Percentiles rank a stretch among this genome's conserved stretches.
Conservation (phyloP, 2,888 invertebrate genomes). For the Mythimna ferrago region DNA sequence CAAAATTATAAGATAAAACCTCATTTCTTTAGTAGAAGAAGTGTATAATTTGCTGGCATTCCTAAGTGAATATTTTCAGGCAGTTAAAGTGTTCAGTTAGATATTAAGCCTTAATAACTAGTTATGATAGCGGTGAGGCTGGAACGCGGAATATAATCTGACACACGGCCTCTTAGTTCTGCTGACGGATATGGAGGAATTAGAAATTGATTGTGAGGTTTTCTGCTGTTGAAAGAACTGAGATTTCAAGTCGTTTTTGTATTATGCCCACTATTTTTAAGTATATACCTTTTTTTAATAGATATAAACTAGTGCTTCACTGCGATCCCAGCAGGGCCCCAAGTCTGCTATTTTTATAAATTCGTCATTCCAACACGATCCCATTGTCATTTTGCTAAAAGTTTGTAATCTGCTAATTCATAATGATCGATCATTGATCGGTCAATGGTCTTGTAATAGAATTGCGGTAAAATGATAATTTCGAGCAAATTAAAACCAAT, state of each 20-base stretch:
- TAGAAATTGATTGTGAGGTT: slow-evolving; percentile 6
- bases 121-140: slow-evolving; percentile 66
- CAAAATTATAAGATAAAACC: slow-evolving; percentile 2
- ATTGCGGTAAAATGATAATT: too few species aligned
- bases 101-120: slow-evolving; percentile 72
- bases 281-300: too few species aligned
- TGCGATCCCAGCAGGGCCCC: too few species aligned
- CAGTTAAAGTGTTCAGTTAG: slow-evolving; percentile 67
- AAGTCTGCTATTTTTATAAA: too few species aligned
- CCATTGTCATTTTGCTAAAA: too few species aligned
- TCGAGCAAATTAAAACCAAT: too few species aligned
- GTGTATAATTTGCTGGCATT: slow-evolving; percentile 34
- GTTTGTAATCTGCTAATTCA: too few species aligned
- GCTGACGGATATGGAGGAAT: slow-evolving; percentile 15
- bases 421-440: too few species aligned
- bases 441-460: too few species aligned
- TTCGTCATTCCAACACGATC: too few species aligned
- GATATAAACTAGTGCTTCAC: too few species aligned
- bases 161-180: slow-evolving; percentile 60
- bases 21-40: neutral
- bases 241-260: neutral
- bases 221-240: neutral
- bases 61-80: slow-evolving; percentile 47
- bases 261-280: too few species aligned
- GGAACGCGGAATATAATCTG: slow-evolving; percentile 62